A percentile compares a stretch with the other conserved stretches of the same genome.
Evolutionary conservation across 1,140 invertebrate species (phyloP).

Genomic region (Cheumatopsyche charites): DNA sequence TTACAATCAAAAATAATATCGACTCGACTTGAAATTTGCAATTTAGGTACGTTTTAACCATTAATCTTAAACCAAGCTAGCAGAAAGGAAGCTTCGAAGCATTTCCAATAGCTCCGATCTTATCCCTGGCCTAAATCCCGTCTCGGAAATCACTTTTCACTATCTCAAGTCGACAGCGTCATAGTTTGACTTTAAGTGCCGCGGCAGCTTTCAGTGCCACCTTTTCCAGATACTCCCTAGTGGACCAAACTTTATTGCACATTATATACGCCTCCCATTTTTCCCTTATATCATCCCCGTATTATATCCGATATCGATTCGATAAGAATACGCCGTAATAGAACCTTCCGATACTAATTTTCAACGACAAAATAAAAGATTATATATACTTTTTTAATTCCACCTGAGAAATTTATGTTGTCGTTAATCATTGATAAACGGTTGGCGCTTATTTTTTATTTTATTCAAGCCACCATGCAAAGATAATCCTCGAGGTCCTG

Average conservation of each 20-base stretch:
- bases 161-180: constrained; percentile 8
- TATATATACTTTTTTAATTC: not conserved
- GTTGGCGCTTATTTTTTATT: not conserved
- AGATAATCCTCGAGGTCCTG: constrained; percentile 25
- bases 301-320: too few relatives aligned
- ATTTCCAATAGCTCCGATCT: not conserved
- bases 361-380: too few relatives aligned
- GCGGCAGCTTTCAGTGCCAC: not conserved
- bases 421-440: constrained; percentile 24
- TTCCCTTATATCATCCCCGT: not conserved
- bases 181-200: constrained; percentile 13
- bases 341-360: too few relatives aligned
- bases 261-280: constrained; percentile 1
- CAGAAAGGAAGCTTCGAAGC: not conserved
- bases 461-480: constrained; percentile 3
- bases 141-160: constrained; percentile 8
- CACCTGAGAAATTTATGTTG: constrained; percentile 19
- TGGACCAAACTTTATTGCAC: not conserved
- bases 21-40: too few relatives aligned
- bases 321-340: too few relatives aligned
- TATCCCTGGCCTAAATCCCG: constrained; percentile 5
- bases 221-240: not conserved
- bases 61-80: not conserved
- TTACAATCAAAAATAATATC: too few relatives aligned
- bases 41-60: too few relatives aligned